Evolutionary conservation across 2,113 vertebrate genomes (phyloP), one percentile per base, ranked within the genome.

Genomic region (Ploceus nigricollis): DNA sequence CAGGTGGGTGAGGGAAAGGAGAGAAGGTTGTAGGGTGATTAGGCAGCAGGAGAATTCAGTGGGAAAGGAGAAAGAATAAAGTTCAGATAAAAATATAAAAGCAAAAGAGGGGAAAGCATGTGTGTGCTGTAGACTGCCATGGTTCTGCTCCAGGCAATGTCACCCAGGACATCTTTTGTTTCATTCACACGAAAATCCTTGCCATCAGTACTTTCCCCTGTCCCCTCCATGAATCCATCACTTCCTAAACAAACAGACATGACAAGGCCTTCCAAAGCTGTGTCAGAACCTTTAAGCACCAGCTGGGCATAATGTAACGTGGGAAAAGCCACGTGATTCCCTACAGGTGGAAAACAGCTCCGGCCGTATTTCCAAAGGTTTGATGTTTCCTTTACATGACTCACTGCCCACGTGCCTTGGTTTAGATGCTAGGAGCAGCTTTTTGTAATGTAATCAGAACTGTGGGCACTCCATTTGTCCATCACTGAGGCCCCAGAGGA

Each of bases 61-160:
- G 54, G 70, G 45, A 79, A 79, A 91, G 73, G 53, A 82, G 37
- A 76, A 90, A 91, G 24, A 40, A 90, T 28, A 7, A 82, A 89
- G 25, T 39, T 65, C 28, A n/a, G 39, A 35, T 72, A 73, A 90
- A 97, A 95, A 82, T 42, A 93, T 68, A 50, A 82, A 77, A 15
- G 20, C 12, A 54, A 27, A 81, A 72, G n/a, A 63, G 78, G 24
- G 65, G 45, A 68, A 82, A 75, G 17, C 53, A 24, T 6, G 45
- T 37, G 23, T 58, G 42, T 53, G 54, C 40, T 58, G 42, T 22
- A 78, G 57, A 42, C 54, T 47, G 64, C 76, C 2, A 22, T 80
- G 66, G 47, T 93, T 61, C 58, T 90, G 90, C 93, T 83, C 12
- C 3, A 66, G 79, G 92, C 87, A 90, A 51, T 83, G 88, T 90